These are phyloP conservation scores for Rhingia campestris DNA, from an alignment of 2,888 invertebrate genomes.

Conservation along the genomic window DNA sequence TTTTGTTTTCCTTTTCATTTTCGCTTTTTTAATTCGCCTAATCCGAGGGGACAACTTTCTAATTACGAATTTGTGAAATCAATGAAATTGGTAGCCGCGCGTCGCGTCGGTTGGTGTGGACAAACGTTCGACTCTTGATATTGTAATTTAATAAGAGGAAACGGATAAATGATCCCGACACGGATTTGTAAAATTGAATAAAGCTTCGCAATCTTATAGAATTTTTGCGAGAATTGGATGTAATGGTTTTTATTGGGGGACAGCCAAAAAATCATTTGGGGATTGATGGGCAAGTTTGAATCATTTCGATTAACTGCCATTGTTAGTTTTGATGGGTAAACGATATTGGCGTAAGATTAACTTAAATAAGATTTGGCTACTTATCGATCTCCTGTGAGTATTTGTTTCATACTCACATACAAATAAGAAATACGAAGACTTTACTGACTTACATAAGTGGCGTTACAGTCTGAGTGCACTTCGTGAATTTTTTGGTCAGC, in stretches of 20 bases:
- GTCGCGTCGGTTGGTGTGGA: constrained; percentile 7
- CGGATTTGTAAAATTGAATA: constrained; percentile 10
- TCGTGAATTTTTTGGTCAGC: too few relatives aligned
- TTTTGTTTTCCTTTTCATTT: constrained; percentile 13
- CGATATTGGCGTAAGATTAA: too few relatives aligned
- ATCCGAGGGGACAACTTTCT: constrained; percentile 13
- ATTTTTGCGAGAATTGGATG: neutral
- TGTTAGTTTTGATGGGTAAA: too few relatives aligned
- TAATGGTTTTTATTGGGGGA: neutral
- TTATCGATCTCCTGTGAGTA: too few relatives aligned
- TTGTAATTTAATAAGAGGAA: constrained; percentile 7
- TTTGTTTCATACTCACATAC: too few relatives aligned
- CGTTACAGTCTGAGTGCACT: too few relatives aligned
- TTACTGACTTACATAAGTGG: too few relatives aligned
- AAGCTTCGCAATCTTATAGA: neutral
- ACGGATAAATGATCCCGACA: constrained; percentile 10
- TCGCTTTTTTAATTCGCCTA: constrained; percentile 20
- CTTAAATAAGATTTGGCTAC: too few relatives aligned
- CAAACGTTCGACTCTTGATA: constrained; percentile 7
- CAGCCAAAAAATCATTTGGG: neutral
- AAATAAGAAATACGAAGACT: too few relatives aligned
- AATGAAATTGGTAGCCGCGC: constrained; percentile 1
- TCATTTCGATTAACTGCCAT: too few relatives aligned
- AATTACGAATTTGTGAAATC: constrained; percentile 37
- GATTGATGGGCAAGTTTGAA: neutral